Conservation (phyloP, 1,140 invertebrate genomes). For the Drosophila equinoxialis region DNA sequence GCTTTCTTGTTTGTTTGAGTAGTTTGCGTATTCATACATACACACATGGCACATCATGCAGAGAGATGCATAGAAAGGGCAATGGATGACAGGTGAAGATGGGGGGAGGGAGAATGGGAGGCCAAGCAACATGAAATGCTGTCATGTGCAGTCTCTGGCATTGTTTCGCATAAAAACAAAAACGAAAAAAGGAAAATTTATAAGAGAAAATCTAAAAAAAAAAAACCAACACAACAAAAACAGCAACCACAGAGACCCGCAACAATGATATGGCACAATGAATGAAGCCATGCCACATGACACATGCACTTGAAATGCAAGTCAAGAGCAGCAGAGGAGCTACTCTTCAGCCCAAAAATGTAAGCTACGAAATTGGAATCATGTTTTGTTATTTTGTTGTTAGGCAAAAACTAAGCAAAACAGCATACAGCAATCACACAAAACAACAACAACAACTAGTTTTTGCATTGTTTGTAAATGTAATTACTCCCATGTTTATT, state of each 20-base stretch:
- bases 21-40: conserved; percentile 5
- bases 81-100: conserved; percentile 7
- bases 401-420: conserved; percentile 44
- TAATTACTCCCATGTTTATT: conserved; percentile 61
- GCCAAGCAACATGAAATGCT: conserved; percentile 55
- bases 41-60: not conserved
- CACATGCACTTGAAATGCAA: conserved; percentile 74
- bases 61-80: not conserved
- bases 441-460: conserved; percentile 8
- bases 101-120: conserved; percentile 10
- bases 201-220: conserved; percentile 27
- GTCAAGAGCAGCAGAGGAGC: conserved; percentile 63
- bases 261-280: conserved; percentile 43
- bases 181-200: conserved; percentile 16
- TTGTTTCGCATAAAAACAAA: conserved; percentile 50
- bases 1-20: conserved; percentile 6
- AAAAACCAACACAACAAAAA: not conserved
- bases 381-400: conserved; percentile 43
- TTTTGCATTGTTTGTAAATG: conserved; percentile 59
- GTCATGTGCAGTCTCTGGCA: conserved; percentile 68
- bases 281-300: conserved; percentile 16
- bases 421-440: conserved; percentile 10
- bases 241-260: conserved; percentile 27
- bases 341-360: conserved; percentile 24
- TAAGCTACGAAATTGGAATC: conserved; percentile 28